These are phyloP conservation scores for Punctoribates punctum DNA, from an alignment of 2,888 invertebrate genomes.

Conservation along the genomic window DNA sequence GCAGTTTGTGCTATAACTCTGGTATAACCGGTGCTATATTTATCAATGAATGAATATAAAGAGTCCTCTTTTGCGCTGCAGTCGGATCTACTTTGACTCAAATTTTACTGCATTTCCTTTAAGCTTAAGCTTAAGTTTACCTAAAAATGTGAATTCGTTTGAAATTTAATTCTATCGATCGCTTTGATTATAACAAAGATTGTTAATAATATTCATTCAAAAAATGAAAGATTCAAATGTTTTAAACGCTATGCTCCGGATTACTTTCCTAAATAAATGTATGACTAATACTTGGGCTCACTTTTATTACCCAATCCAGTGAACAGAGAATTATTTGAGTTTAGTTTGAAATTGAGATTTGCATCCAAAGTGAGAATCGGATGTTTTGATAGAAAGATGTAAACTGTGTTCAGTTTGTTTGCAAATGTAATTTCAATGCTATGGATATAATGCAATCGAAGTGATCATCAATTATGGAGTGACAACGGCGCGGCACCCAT, in stretches of 20 bases:
- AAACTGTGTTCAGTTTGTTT: slow-evolving; percentile 8
- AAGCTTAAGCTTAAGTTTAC: slow-evolving; percentile 17
- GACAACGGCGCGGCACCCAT: slow-evolving; percentile 16
- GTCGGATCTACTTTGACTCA: slow-evolving; percentile 35
- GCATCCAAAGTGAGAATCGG: background rate
- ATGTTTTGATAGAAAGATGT: background rate
- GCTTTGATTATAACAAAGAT: slow-evolving; percentile 23
- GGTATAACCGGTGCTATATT: slow-evolving; percentile 27
- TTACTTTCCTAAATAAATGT: slow-evolving; percentile 23
- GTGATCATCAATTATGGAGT: slow-evolving; percentile 24
- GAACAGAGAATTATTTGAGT: background rate
- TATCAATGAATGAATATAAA: slow-evolving; percentile 37
- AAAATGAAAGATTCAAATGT: background rate
- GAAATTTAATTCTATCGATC: slow-evolving; percentile 34
- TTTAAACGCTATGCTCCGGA: background rate
- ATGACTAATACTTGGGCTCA: background rate
- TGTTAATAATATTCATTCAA: background rate
- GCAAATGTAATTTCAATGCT: slow-evolving; percentile 9
- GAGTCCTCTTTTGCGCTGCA: slow-evolving; percentile 24
- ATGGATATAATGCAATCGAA: slow-evolving; percentile 25
- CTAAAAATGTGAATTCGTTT: slow-evolving; percentile 28
- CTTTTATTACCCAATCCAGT: no score
- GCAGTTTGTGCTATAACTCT: slow-evolving; percentile 21
- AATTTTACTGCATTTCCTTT: slow-evolving; percentile 18
- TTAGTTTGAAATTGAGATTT: background rate